Conservation (phyloP, 2,888 invertebrate genomes). For the Caenorhabditis wallacei region DNA sequence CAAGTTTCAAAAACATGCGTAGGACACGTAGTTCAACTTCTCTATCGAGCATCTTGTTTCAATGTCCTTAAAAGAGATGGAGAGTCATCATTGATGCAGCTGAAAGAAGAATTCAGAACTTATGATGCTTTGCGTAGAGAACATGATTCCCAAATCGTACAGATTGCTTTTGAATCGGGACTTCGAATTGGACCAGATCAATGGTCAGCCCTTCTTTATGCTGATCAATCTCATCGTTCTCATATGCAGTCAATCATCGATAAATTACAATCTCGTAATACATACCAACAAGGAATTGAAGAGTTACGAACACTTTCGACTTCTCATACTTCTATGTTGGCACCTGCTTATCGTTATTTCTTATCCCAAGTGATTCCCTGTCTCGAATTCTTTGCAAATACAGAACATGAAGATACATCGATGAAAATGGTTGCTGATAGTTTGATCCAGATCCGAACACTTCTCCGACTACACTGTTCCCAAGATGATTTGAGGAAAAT, state of each 20-base stretch:
- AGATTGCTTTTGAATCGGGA: slow-evolving; percentile 96
- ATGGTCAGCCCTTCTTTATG: slow-evolving; percentile 97
- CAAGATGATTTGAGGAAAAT: slow-evolving; percentile 39
- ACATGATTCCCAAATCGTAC: slow-evolving; percentile 97
- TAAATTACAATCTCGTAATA: slow-evolving; percentile 69
- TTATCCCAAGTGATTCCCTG: slow-evolving; percentile 54
- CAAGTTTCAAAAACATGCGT: slow-evolving; percentile 98
- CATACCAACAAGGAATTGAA: slow-evolving; percentile 66
- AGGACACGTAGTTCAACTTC: slow-evolving; percentile 97
- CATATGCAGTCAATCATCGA: slow-evolving; percentile 91
- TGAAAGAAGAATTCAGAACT: slow-evolving; percentile 85
- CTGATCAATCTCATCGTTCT: slow-evolving; percentile 95
- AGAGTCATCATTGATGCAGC: slow-evolving; percentile 97
- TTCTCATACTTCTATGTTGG: slow-evolving; percentile 7
- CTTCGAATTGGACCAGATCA: slow-evolving; percentile 97
- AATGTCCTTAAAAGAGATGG: slow-evolving; percentile 91
- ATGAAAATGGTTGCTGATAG: slow-evolving; percentile 12
- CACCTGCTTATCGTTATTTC: slow-evolving; percentile 11
- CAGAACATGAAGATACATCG: slow-evolving; percentile 35
- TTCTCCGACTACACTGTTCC: slow-evolving; percentile 28
- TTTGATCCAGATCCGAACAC: slow-evolving; percentile 10
- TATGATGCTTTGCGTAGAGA: slow-evolving; percentile 95
- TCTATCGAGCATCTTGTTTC: slow-evolving; percentile 98
- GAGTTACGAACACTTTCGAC: slow-evolving; percentile 44
- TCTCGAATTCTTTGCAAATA: slow-evolving; percentile 43